Evolutionary conservation across 1,140 invertebrate species (phyloP), one percentile per base, ranked within the genome.

Genomic region (Drosophila sp.): DNA sequence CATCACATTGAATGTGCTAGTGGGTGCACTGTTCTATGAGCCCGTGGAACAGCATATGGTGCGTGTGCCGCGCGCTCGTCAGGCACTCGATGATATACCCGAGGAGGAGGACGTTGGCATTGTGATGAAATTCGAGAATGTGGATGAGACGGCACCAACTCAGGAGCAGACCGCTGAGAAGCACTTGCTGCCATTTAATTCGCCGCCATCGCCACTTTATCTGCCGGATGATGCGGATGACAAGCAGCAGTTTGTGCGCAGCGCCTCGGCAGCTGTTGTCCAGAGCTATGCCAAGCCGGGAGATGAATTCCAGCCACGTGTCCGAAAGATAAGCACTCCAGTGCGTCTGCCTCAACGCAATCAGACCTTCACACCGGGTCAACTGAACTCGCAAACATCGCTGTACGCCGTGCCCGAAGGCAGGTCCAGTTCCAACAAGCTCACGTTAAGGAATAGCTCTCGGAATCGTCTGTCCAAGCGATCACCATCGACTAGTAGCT

Each of bases 21-120:
- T 97, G 1, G 96, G 96, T 6, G 96, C 97, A 4, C 90, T 97
- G 18, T 94, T 97, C 5, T 97, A 97, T 91, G 94, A 97, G 48
- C 96, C 96, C 0, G 96, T 97, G 0, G 95, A 97, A 76, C 94
- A 94, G 54, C 96, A 97, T 80, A 94, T 97, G 94, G 94, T 95
- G 58, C 93, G 94, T 72, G 93, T 94, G n/a, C 92, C 93, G n/a
- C 79, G 84, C 29, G 69, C 63, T 0, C 71, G 78, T 11, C 90
- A 90, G 13, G 61, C 76, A 1, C 61, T 91, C 11, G 90, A 91
- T 13, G 80, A 91, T 43, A 90, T 92, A 59, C 83, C 84, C 38
- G 90, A 92, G 45, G 92, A 92, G 56, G 90, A 90, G 48, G 91
- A 92, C 45, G 65, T 91, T 38, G 91, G 91, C n/a, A 92, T 92